Percentiles rank a stretch among this genome's conserved stretches.
These are phyloP conservation scores for Felis catus DNA, from an alignment of 2,113 vertebrate species.

Conservation along the genomic window DNA sequence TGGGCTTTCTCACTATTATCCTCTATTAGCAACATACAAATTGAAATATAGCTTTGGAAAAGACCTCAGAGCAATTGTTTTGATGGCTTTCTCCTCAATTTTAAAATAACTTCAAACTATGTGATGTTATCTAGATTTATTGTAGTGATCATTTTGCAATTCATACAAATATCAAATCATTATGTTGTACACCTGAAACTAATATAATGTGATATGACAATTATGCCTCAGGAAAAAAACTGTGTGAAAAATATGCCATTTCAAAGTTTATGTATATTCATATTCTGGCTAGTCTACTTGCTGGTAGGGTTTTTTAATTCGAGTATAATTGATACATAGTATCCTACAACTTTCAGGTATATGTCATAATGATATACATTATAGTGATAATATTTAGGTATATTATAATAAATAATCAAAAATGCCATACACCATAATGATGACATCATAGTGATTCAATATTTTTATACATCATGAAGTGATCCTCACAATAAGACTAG, in stretches of 20 bases:
- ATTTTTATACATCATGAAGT: not conserved
- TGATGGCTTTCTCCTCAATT: slow-evolving; percentile 22
- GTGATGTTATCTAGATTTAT: not conserved
- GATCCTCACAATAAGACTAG: not conserved
- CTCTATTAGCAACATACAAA: slow-evolving; percentile 54
- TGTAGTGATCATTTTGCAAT: not conserved
- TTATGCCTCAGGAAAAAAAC: not conserved
- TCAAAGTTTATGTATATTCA: not conserved
- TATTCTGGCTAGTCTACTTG: not conserved
- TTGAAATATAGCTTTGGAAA: slow-evolving; percentile 66
- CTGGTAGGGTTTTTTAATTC: not conserved
- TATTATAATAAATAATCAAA: not conserved
- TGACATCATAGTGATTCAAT: not conserved
- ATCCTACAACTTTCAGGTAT: not conserved
- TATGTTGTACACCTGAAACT: not conserved
- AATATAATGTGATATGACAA: not conserved
- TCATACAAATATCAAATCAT: not conserved
- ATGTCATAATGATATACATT: not conserved
- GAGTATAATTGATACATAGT: not conserved
- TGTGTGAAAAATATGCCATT: not conserved
- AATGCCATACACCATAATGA: not conserved
- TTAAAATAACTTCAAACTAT: slow-evolving; percentile 60
- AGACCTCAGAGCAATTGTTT: slow-evolving; percentile 44
- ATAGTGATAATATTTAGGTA: not conserved
- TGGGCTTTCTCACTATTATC: not conserved